Base-by-base conservation (phyloP, 2,888 invertebrate genomes). In the Nomada fabriciana region DNA sequence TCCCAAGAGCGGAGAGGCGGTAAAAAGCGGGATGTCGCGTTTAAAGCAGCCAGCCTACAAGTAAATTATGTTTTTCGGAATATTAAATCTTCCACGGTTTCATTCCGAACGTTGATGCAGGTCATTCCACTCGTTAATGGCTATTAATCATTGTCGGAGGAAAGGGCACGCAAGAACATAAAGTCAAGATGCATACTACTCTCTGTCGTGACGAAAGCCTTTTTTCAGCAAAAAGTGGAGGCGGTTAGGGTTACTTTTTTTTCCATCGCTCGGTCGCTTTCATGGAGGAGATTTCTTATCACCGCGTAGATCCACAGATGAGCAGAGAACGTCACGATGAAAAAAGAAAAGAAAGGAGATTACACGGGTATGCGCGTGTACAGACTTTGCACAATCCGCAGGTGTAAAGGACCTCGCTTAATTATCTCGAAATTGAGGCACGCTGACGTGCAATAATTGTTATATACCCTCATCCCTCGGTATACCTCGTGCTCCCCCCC, bases 381-480 rank as follows among this genome's bases (percentile, higher is more conserved):
- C 79, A 76, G 80, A 74, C 64, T 75, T 63, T 20, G 88, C 79
- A 71, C 80, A 80, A 88, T 85, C 79, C 88, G 88, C 88, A 89
- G 88, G 89, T 89, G 88, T 86, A 86, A 88, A 88, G 80, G 89
- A 79, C 73, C 81, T 84, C 87, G 89, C 82, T 91, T 91, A 91
- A 91, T 91, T 91, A 91, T 90, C 88, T 83, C 73, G 85, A 91
- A 91, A 91, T 91, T 90, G 90, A 91, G 90, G 87, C 72, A 90
- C 88, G 90, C 91, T 92, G 92, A 92, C 92, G 90, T 91, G 92
- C 92, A 92, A 90, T 91, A 91, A 92, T 91, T 90, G 89, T 91
- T 84, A 77, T 80, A 76, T 83, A 84, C 77, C 74, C 64, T 77
- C 83, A 57, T 57, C 80, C 76, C 78, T 76, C 75, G 69, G 47